phyloP scores from a whole-genome alignment of 2,797 vertebrate species.

The Cebuella pygmaea region DNA sequence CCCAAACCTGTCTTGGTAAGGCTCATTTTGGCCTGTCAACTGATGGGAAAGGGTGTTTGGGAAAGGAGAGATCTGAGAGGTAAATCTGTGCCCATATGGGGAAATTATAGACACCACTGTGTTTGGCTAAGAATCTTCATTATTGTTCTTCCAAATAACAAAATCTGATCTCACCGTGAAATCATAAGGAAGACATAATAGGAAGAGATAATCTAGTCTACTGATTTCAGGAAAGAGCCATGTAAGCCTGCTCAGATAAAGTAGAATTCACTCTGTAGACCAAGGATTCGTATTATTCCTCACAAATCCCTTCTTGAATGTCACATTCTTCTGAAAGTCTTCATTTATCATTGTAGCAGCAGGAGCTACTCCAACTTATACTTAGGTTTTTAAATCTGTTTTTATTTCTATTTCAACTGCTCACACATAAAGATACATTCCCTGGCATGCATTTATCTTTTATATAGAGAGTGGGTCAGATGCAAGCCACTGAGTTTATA shows the following conservation, averaged over 20 bases:
- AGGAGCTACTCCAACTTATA: not conserved
- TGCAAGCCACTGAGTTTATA: not conserved
- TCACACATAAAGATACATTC: not conserved
- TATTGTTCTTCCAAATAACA: not conserved
- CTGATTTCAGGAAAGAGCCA: not conserved
- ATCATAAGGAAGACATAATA: not conserved
- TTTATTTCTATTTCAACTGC: not conserved
- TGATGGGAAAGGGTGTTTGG: not conserved
- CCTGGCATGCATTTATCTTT: not conserved
- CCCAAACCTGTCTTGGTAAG: slow-evolving; percentile 95
- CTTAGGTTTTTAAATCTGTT: not conserved
- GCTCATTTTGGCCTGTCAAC: slow-evolving; percentile 37
- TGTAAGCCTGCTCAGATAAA: not conserved
- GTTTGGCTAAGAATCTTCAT: not conserved
- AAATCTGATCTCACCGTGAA: not conserved
- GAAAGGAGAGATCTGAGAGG: not conserved
- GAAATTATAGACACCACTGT: not conserved
- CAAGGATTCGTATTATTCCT: not conserved
- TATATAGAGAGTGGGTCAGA: not conserved
- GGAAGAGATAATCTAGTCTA: not conserved
- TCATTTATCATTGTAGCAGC: not conserved
- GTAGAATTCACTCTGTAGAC: not conserved
- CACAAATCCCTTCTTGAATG: not conserved
- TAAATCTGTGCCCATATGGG: not conserved
- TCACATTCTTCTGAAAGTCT: not conserved